Evolutionary conservation across 1,140 invertebrate species (phyloP), one percentile per base, ranked within the genome.

Genomic region (Cotesia typhae): DNA sequence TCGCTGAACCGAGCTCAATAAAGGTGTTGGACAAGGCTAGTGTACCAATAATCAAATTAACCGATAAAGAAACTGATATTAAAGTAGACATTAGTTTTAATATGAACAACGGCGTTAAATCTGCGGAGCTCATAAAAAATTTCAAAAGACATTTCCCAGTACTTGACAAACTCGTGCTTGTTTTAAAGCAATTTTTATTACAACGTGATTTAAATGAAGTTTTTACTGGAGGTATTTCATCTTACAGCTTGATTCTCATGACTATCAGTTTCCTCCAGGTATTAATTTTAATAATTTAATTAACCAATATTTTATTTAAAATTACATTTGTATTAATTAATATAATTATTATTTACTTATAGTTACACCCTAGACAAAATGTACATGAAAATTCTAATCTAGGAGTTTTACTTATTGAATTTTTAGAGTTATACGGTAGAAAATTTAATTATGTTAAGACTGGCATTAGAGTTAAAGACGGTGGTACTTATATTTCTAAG

Each of bases 151-250:
- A 90, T 71, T 99, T 92, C 89, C 96, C 96, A 28, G 92, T 94
- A 68, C 88, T 99, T 73, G 92, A 94, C 35, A 98, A 97, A 82
- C 89, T 99, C 78, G 96, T 99, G 74, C 93, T 99, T 87, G 96
- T 99, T 66, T 89, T 99, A 74, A 99, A 99, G 88, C 97, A 99
- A 88, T 99, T 98, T 89, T 91, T 99, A 69, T 89, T 98, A 64
- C 95, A 99, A 88, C 91, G 97, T 85, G 96, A 98, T 89, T 91
- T 99, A 78, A 99, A 99, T 88, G 97, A 99, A 91, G 98, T 99
- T 61, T 99, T 98, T 88, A 98, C 96, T 65, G 97, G 98, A 77
- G 98, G 98, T 83, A 98, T 99, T 80, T 97, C 96, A 75, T 99
- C 97, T 52, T 99, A 99, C 87, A 97, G 96, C 83, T 91, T 99